phyloP scores from a whole-genome alignment of 2,888 invertebrate genomes.

The Disparrhopalites patrizii region DNA sequence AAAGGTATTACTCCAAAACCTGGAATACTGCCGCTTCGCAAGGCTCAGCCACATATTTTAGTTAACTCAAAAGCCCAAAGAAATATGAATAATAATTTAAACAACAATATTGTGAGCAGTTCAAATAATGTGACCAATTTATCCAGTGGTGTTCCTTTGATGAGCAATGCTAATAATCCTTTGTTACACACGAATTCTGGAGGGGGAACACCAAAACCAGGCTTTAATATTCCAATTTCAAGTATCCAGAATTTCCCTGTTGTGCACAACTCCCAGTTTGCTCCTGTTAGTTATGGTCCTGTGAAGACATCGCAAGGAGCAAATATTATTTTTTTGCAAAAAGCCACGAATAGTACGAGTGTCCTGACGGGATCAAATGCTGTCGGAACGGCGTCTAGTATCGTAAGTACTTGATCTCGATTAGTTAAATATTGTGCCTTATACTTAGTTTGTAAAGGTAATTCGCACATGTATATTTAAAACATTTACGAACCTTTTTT shows the following conservation, averaged over 20 bases:
- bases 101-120: background rate
- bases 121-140: background rate
- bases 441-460: no score
- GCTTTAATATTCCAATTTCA: slow-evolving; percentile 25
- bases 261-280: background rate
- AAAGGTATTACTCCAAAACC: slow-evolving; percentile 36
- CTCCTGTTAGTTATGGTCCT: slow-evolving; percentile 19
- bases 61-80: slow-evolving; percentile 43
- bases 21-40: slow-evolving; percentile 40
- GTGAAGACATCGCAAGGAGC: slow-evolving; percentile 32
- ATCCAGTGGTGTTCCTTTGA: background rate
- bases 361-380: no score
- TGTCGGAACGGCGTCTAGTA: background rate
- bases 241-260: slow-evolving; percentile 32
- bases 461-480: slow-evolving; percentile 1
- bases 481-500: slow-evolving; percentile 5
- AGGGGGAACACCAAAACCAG: background rate
- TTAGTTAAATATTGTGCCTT: background rate
- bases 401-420: slow-evolving; percentile 23
- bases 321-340: slow-evolving; percentile 45
- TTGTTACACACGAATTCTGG: background rate
- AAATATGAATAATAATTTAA: slow-evolving; percentile 25
- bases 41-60: slow-evolving; percentile 46
- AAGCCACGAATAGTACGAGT: slow-evolving; percentile 25
- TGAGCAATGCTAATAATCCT: background rate